Base-by-base conservation (phyloP, 2,888 invertebrate species). In the Suillia variegata region DNA sequence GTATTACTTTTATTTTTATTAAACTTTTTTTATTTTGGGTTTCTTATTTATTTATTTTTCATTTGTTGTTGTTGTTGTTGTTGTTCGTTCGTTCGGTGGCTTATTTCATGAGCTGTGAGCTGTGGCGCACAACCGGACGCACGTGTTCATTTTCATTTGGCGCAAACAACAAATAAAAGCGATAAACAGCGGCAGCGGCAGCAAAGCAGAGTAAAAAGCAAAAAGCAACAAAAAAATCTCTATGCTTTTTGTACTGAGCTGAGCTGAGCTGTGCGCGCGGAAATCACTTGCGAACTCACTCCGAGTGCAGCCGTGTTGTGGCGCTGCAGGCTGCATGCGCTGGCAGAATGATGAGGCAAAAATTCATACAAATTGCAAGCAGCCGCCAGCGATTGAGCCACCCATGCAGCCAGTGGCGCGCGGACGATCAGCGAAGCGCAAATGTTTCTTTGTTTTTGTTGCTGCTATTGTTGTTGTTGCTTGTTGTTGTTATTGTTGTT, bases 131-230 rank as follows among this genome's bases (percentile, higher is more conserved):
- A 75, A 75, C 76, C 75, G 75, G 75, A 75, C 75, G 75, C 75
- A 76, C 76, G 76, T 75, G 76, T 76, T 75, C 76, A 76, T 75
- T 75, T 75, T 76, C 76, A 76, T 75, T 75, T 75, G 72, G 70
- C 73, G 71, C 74, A 70, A 58, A 62, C 68, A 56, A 54, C 67
- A 72, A 73, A 69, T 66, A 66, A 68, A 73, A 62, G 72, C 72
- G 69, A 72, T 69, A 72, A 75, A 74, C 67, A 68, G 69, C 61
- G 63, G 64, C 68, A 63, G 53, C 50, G 53, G 31, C 51, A 65
- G 21, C 56, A 54, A 17, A 59, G 51, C 49, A 61, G 20, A 42
- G 54, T 10, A 64, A 63, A 20, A 52, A 22, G 13, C 58, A 62
- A 62, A 22, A 50, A 64, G 50, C 50, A 59, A 53, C 21, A 58